Percentiles rank a stretch among this genome's conserved stretches.
Evolutionary conservation across 2,797 vertebrate species (phyloP).

Genomic region (Sebastes cheni): DNA sequence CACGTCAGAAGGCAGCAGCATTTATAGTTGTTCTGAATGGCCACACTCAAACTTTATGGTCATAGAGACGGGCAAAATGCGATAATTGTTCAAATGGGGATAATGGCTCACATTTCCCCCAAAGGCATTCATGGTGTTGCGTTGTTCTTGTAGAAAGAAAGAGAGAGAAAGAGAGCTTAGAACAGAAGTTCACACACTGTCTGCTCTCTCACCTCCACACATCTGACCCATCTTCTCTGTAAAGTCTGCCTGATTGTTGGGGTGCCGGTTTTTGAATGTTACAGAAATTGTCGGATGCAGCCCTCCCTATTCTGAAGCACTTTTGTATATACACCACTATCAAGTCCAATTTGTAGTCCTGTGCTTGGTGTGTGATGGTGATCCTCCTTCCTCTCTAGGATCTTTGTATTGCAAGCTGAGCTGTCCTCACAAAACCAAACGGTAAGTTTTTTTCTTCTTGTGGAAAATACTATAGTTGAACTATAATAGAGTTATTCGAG

Average conservation of each 20-base stretch:
- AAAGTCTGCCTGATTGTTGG: too few species aligned
- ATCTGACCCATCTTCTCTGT: too few species aligned
- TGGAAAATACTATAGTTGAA: neutral
- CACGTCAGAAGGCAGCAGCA: neutral
- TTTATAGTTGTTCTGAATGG: neutral
- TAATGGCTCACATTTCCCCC: neutral
- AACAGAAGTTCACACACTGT: neutral
- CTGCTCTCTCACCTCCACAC: too few species aligned
- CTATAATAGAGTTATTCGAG: neutral
- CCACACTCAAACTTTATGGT: neutral
- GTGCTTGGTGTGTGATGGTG: neutral
- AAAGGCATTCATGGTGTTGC: neutral
- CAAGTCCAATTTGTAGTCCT: neutral
- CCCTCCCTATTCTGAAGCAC: neutral
- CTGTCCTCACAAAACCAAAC: neutral
- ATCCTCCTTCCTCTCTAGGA: conserved; percentile 33
- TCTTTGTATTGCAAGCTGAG: neutral
- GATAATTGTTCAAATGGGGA: neutral
- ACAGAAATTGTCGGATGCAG: neutral
- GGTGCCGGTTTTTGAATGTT: too few species aligned
- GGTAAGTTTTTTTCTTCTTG: conserved; percentile 16
- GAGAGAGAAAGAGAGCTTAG: neutral
- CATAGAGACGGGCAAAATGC: neutral
- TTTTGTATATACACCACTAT: neutral
- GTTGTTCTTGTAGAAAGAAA: neutral